These are phyloP conservation scores for Drosophila cyrtoloma DNA, from an alignment of 2,888 invertebrate species.

Conservation along the genomic window DNA sequence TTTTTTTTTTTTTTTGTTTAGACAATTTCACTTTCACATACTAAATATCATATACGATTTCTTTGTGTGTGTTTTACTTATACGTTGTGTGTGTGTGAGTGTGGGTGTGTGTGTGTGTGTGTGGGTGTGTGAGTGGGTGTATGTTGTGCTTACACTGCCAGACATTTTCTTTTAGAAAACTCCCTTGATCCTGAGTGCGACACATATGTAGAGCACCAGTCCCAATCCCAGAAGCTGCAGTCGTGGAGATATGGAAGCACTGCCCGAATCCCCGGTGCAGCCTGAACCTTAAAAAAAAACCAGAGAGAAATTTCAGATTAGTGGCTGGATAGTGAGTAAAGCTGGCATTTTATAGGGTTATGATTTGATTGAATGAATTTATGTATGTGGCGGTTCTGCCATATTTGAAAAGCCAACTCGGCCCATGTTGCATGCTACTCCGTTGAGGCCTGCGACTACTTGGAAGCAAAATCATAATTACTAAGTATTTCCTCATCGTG, in stretches of 20 bases:
- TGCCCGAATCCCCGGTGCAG: slow-evolving; percentile 69
- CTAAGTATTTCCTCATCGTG: slow-evolving; percentile 6
- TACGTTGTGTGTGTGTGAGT: slow-evolving; percentile 25
- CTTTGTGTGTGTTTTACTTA: slow-evolving; percentile 33
- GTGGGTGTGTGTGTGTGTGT: slow-evolving; percentile 10
- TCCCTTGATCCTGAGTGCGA: slow-evolving; percentile 52
- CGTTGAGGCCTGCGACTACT: slow-evolving; percentile 34
- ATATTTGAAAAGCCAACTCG: slow-evolving; percentile 18
- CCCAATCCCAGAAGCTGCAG: slow-evolving; percentile 55
- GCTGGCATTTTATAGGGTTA: slow-evolving; percentile 19
- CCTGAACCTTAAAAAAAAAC: slow-evolving; percentile 66
- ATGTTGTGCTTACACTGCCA: slow-evolving; percentile 43
- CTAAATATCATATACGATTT: slow-evolving; percentile 61
- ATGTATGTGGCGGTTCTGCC: slow-evolving; percentile 46
- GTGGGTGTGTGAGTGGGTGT: slow-evolving; percentile 9
- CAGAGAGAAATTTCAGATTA: slow-evolving; percentile 23
- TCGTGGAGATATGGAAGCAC: slow-evolving; percentile 67
- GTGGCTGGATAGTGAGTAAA: not conserved
- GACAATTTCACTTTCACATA: slow-evolving; percentile 34
- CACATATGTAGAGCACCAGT: slow-evolving; percentile 55
- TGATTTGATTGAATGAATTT: slow-evolving; percentile 46
- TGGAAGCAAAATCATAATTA: slow-evolving; percentile 51
- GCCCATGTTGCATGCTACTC: slow-evolving; percentile 21
- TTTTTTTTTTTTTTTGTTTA: not conserved
- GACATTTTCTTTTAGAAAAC: slow-evolving; percentile 73